Conservation (phyloP, 2,888 invertebrate genomes). For the Teinopalpus imperialis region DNA sequence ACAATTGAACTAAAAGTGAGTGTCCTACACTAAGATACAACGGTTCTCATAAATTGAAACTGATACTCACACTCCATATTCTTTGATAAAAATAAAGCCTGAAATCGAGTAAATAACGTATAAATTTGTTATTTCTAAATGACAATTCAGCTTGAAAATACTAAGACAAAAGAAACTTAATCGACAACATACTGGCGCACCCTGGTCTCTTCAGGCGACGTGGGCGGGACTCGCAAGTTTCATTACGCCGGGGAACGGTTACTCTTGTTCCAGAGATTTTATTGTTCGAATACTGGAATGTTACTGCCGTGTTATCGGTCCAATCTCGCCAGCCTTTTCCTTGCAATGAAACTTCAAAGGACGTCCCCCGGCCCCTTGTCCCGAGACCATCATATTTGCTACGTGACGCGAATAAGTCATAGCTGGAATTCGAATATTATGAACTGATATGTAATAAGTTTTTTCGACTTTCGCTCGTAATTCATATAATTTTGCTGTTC, state of each 20-base stretch:
- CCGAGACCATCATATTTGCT: conserved; percentile 8
- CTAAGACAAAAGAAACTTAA: no score
- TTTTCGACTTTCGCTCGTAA: conserved; percentile 5
- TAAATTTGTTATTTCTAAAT: no score
- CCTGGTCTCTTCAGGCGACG: background rate
- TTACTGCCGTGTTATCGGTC: conserved; percentile 13
- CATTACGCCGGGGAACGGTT: conserved; percentile 6
- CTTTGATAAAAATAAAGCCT: no score
- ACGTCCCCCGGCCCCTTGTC: background rate
- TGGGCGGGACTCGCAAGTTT: conserved; percentile 1
- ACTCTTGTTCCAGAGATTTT: conserved; percentile 14
- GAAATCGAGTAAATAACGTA: no score
- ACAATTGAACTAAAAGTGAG: no score
- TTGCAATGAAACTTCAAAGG: background rate
- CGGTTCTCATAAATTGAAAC: no score
- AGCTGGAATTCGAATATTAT: conserved; percentile 10
- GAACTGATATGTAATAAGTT: conserved; percentile 12
- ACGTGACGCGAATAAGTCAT: conserved; percentile 18
- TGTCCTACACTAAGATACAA: no score
- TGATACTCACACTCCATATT: no score
- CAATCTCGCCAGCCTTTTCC: conserved; percentile 7
- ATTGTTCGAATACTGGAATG: conserved; percentile 7
- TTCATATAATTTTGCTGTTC: conserved; percentile 1
- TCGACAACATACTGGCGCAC: no score
- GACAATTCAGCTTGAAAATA: no score